Conservation (phyloP, 2,113 vertebrate genomes). For the Saccopteryx leptura region DNA sequence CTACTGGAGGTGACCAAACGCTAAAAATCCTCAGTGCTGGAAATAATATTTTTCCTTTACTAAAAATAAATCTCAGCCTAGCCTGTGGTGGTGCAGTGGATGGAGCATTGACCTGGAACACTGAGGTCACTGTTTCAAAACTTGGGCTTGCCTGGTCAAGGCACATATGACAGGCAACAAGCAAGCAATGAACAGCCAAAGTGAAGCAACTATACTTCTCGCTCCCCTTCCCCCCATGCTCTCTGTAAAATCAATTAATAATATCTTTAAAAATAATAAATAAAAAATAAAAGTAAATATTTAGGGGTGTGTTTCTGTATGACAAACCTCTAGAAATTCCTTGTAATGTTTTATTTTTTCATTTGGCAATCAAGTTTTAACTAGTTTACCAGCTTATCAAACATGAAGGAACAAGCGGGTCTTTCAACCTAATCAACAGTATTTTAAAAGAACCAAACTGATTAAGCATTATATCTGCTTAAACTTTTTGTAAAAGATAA, state of each 20-base stretch:
- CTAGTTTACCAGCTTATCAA: conserved; percentile 87
- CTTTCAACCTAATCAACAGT: conserved; percentile 89
- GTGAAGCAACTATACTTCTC: too few species aligned
- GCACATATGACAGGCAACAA: too few species aligned
- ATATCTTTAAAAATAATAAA: too few species aligned
- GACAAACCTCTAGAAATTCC: background rate
- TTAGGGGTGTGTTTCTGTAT: background rate
- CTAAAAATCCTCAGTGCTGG: background rate
- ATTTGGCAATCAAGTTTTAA: background rate
- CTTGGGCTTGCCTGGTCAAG: too few species aligned
- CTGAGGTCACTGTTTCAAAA: too few species aligned
- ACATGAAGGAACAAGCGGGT: conserved; percentile 94
- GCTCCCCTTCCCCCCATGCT: too few species aligned
- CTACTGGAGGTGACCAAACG: background rate
- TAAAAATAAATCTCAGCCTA: conserved; percentile 18
- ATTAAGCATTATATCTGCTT: conserved; percentile 57
- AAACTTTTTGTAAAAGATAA: conserved; percentile 61
- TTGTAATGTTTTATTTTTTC: conserved; percentile 17
- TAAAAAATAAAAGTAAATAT: conserved; percentile 29
- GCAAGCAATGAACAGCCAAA: too few species aligned
- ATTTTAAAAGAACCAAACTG: background rate
- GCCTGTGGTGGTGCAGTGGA: too few species aligned
- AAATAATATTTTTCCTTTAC: conserved; percentile 20
- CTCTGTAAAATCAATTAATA: too few species aligned
- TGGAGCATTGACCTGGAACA: too few species aligned